These are phyloP conservation scores for Sericinus montela DNA, from an alignment of 2,888 invertebrate genomes.

Conservation along the genomic window DNA sequence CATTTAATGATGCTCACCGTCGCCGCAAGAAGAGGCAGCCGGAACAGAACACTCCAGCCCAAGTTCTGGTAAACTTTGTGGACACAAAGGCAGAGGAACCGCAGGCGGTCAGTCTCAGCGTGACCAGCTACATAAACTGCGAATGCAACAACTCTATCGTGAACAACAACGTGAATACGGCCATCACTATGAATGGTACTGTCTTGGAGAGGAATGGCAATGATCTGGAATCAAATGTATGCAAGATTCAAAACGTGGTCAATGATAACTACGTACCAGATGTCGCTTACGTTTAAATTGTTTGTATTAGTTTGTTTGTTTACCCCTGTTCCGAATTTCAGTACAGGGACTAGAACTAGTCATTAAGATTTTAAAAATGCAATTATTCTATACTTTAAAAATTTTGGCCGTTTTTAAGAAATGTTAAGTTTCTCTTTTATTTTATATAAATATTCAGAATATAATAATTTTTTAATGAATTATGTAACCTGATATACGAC, in stretches of 20 bases:
- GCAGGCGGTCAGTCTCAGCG: slow-evolving; percentile 30
- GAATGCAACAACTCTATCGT: slow-evolving; percentile 27
- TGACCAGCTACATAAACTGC: slow-evolving; percentile 26
- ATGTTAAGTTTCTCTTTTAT: no score
- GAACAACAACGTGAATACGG: slow-evolving; percentile 41
- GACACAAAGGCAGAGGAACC: slow-evolving; percentile 29
- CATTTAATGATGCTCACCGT: slow-evolving; percentile 22
- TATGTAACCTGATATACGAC: no score
- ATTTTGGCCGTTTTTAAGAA: no score
- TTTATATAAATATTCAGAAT: no score
- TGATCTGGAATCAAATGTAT: slow-evolving; percentile 26
- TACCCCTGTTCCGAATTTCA: not conserved
- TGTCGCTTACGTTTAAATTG: slow-evolving; percentile 47
- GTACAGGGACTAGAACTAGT: not conserved
- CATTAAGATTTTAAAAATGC: no score
- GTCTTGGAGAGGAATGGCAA: slow-evolving; percentile 56
- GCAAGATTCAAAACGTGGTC: slow-evolving; percentile 19
- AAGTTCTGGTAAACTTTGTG: slow-evolving; percentile 39
- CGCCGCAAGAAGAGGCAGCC: slow-evolving; percentile 38
- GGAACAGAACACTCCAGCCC: slow-evolving; percentile 20
- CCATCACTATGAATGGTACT: slow-evolving; percentile 31
- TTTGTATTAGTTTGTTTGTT: not conserved
- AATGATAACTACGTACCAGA: slow-evolving; percentile 39
- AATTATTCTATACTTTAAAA: no score
- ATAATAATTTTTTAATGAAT: not conserved